A percentile compares a stretch with the other conserved stretches of the same genome.
Conservation (phyloP, 2,888 invertebrate species). For the Hanleya hanleyi region DNA sequence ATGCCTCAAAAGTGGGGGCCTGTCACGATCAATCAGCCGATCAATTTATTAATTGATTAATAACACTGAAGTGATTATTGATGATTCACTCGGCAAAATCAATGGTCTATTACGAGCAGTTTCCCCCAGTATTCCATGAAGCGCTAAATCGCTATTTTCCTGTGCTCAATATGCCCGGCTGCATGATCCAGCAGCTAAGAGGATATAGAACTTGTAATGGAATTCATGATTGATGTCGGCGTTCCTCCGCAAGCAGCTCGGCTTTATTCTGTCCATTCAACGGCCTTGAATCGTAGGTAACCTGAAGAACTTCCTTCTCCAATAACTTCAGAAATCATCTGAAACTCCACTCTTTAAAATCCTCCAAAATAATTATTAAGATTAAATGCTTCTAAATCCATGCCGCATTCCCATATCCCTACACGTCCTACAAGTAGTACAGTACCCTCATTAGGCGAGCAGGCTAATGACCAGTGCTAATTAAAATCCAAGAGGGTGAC, state of each 20-base stretch:
- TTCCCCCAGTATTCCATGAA: background rate
- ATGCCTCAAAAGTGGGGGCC: conserved; percentile 2
- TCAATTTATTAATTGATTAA: conserved; percentile 12
- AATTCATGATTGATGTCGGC: conserved; percentile 9
- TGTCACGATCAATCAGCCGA: conserved; percentile 7
- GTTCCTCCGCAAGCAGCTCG: background rate
- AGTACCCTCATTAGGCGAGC: too few relatives aligned
- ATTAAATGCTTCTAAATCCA: too few relatives aligned
- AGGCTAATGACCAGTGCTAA: too few relatives aligned
- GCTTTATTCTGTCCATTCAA: too few relatives aligned
- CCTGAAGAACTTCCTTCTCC: too few relatives aligned
- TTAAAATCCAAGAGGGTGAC: too few relatives aligned
- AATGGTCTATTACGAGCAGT: conserved; percentile 8
- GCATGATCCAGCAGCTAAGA: conserved; percentile 9
- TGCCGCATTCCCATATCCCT: too few relatives aligned
- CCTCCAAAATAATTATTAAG: too few relatives aligned
- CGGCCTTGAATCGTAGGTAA: too few relatives aligned
- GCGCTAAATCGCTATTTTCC: conserved; percentile 3
- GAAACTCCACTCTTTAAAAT: too few relatives aligned
- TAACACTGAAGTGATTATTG: conserved; percentile 11
- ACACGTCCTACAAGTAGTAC: too few relatives aligned
- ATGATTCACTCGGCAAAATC: conserved; percentile 11
- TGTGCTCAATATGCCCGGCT: background rate
- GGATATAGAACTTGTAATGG: conserved; percentile 11
- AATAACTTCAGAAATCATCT: too few relatives aligned